Base-by-base conservation (phyloP, 2,797 vertebrate species). In the Petrocephalus sullivani region DNA sequence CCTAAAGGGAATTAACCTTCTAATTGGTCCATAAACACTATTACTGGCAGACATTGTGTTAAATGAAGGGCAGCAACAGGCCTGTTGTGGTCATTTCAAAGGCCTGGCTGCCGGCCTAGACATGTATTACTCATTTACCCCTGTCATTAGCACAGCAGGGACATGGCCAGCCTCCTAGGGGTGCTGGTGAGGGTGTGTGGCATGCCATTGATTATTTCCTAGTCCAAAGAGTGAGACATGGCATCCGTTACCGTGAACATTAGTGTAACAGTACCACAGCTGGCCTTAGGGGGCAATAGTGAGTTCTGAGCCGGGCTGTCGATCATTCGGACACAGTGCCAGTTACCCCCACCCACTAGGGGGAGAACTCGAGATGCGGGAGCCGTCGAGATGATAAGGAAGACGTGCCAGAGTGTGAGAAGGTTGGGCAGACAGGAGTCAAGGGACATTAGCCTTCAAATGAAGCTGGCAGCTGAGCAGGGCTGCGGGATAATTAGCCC, bases 381-480 rank as follows among this genome's bases (percentile, higher is more conserved):
- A 78, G 71, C 71, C 16, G 16, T 46, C 41, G 71, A 78, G 71
- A 37, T 78, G 71, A 78, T 78, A 46, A 37, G 71, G 71, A 46
- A 37, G 37, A 78, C 16, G 37, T 37, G 71, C 71, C 37, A 8
- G 71, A 37, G 71, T 37, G 33, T 37, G 71, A 78, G 37, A 46
- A 78, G 71, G 71, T 78, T 33, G 37, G 37, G 71, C 16, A 78
- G 71, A n/a, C 71, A 78, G 71, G 71, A 78, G 71, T 78, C 71
- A 41, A 33, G 71, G 71, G 71, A 78, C 71, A 78, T 78, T 78
- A 78, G 33, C 71, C 71, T 78, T 78, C 71, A 78, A 46, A 78
- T 78, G 71, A 78, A 46, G 71, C 37, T 78, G 71, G 71, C 71
- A 78, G 71, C 71, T 37, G 37, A 78, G 71, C 16, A 0, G 28